A percentile compares a stretch with the other conserved stretches of the same genome.
Evolutionary conservation across 2,113 vertebrate species (phyloP).

Genomic region (Solea senegalensis): DNA sequence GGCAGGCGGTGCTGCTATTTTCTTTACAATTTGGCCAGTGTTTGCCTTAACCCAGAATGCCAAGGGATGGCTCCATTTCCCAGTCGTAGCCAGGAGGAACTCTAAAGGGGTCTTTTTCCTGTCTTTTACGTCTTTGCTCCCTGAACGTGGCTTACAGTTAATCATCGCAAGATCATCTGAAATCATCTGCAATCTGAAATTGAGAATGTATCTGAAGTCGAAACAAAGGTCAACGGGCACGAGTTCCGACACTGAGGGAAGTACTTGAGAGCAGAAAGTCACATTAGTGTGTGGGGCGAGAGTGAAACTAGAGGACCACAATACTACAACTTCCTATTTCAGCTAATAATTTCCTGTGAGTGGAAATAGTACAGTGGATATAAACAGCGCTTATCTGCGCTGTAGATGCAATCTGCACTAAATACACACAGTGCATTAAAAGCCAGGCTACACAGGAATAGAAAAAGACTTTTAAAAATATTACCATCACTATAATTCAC

Average conservation of each 20-base stretch:
- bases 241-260: conserved; percentile 1
- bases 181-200: conserved; percentile 43
- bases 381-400: conserved; percentile 47
- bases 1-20: conserved; percentile 76
- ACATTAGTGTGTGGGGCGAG: conserved; percentile 28
- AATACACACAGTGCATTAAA: conserved; percentile 3
- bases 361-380: conserved; percentile 10
- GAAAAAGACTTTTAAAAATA: background rate
- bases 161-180: conserved; percentile 40
- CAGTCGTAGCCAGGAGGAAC: conserved; percentile 47
- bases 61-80: conserved; percentile 60
- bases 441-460: background rate
- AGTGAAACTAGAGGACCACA: conserved; percentile 37
- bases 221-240: conserved; percentile 2
- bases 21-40: conserved; percentile 76
- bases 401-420: conserved; percentile 9
- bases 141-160: conserved; percentile 35
- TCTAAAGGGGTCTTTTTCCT: conserved; percentile 32
- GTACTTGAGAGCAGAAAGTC: background rate
- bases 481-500: background rate
- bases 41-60: conserved; percentile 70
- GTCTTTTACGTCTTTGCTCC: conserved; percentile 7
- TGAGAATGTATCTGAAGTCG: conserved; percentile 20
- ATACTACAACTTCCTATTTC: conserved; percentile 73
- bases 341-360: conserved; percentile 63